Evolutionary conservation across 2,113 vertebrate species (phyloP).

Genomic region (Lampris megalopsis): DNA sequence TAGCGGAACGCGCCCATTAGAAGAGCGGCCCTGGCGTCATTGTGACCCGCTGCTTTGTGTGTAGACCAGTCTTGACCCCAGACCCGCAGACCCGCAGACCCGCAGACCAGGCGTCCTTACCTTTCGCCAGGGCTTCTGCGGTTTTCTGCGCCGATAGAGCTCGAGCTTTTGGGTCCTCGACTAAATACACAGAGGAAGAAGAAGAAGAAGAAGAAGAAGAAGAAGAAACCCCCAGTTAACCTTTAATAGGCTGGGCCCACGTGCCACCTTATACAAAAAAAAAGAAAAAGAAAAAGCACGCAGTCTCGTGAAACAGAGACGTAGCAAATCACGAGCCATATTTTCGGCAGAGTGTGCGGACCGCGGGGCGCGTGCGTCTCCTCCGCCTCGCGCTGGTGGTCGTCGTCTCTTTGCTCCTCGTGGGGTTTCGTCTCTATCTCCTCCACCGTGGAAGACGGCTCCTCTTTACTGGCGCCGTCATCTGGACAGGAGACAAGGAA

Average conservation of each 20-base stretch:
- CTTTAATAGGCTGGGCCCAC: background rate
- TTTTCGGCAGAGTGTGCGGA: background rate
- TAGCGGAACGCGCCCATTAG: too few relatives aligned
- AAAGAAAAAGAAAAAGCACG: background rate
- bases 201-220: background rate
- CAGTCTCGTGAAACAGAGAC: background rate
- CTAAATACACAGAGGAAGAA: constrained; percentile 74
- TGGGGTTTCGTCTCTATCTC: constrained; percentile 91
- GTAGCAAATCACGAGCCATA: background rate
- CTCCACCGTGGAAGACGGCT: constrained; percentile 92
- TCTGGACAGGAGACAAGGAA: constrained; percentile 74
- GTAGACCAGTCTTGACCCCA: too few relatives aligned
- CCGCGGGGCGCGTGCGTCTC: constrained; percentile 80
- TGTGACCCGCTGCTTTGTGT: too few relatives aligned
- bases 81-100: too few relatives aligned
- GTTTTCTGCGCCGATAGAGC: constrained; percentile 86
- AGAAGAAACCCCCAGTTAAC: background rate
- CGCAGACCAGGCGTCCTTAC: constrained; percentile 67
- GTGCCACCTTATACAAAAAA: background rate
- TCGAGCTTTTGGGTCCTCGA: constrained; percentile 84
- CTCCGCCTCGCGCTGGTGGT: constrained; percentile 85
- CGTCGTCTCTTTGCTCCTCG: constrained; percentile 89
- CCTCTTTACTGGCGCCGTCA: constrained; percentile 91
- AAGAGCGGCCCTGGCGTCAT: too few relatives aligned
- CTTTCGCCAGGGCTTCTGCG: constrained; percentile 93